phyloP scores from a whole-genome alignment of 2,888 invertebrate genomes.

The Elegia similella region DNA sequence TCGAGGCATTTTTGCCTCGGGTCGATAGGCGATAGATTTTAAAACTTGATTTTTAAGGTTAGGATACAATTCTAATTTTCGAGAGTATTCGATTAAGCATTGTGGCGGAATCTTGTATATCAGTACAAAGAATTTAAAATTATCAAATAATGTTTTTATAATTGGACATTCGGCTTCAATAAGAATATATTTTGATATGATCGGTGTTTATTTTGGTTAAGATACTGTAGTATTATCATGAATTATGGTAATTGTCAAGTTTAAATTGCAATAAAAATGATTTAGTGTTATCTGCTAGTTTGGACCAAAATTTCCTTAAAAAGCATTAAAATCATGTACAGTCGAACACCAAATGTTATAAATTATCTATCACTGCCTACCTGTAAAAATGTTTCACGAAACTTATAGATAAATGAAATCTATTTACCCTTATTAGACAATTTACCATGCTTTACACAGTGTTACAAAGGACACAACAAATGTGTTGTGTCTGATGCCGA shows the following conservation, averaged over 20 bases:
- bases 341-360: conserved; percentile 44
- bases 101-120: conserved; percentile 67
- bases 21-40: conserved; percentile 53
- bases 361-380: conserved; percentile 43
- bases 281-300: conserved; percentile 35
- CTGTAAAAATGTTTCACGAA: conserved; percentile 35
- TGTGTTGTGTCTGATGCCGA: conserved; percentile 13
- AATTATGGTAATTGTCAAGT: conserved; percentile 34
- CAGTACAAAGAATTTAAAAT: conserved; percentile 73
- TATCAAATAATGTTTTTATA: conserved; percentile 44
- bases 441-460: conserved; percentile 21
- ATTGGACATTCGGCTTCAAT: conserved; percentile 54
- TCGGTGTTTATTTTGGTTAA: conserved; percentile 55
- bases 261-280: conserved; percentile 30
- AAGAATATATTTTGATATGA: conserved; percentile 71
- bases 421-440: conserved; percentile 30
- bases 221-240: conserved; percentile 36
- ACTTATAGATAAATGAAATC: conserved; percentile 45
- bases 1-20: conserved; percentile 46
- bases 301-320: conserved; percentile 57
- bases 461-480: background rate
- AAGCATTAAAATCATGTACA: conserved; percentile 34
- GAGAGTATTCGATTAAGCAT: conserved; percentile 51
- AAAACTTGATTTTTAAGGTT: conserved; percentile 57
- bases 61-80: conserved; percentile 57